Evolutionary conservation across 2,797 vertebrate species (phyloP).

Genomic region (Sylvia borin): DNA sequence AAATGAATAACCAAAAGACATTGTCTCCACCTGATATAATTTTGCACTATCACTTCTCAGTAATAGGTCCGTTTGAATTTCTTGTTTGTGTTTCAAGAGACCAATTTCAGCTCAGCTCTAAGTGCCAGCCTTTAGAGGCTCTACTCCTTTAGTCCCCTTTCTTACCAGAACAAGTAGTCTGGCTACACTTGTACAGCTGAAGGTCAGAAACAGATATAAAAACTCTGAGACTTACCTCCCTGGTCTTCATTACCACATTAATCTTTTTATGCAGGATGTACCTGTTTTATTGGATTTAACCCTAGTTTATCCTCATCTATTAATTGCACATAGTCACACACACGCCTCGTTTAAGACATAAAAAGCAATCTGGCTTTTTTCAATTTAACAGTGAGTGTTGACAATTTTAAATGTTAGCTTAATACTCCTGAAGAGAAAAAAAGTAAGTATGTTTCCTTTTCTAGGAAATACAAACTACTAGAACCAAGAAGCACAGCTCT

Average conservation of each 20-base stretch:
- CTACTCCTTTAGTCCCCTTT: neutral
- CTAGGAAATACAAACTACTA: neutral
- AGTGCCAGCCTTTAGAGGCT: neutral
- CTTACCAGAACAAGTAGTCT: neutral
- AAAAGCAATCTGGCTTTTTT: neutral
- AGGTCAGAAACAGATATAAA: neutral
- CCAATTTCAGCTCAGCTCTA: neutral
- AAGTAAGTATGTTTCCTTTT: neutral
- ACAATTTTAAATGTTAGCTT: neutral
- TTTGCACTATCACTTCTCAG: neutral
- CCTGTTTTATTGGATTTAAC: neutral
- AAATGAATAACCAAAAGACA: neutral
- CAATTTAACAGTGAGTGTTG: neutral
- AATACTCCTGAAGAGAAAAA: neutral
- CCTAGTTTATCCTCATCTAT: neutral
- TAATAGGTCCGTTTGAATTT: neutral
- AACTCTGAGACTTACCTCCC: neutral
- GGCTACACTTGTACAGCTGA: neutral
- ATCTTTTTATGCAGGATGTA: neutral
- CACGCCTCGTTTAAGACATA: accelerated
- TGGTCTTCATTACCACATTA: neutral
- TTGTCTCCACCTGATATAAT: neutral
- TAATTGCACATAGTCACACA: accelerated
- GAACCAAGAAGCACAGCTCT: neutral
- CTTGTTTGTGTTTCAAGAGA: neutral